A percentile compares a stretch with the other conserved stretches of the same genome.
phyloP scores from a whole-genome alignment of 1,140 invertebrate species.

The Conus ventricosus region DNA sequence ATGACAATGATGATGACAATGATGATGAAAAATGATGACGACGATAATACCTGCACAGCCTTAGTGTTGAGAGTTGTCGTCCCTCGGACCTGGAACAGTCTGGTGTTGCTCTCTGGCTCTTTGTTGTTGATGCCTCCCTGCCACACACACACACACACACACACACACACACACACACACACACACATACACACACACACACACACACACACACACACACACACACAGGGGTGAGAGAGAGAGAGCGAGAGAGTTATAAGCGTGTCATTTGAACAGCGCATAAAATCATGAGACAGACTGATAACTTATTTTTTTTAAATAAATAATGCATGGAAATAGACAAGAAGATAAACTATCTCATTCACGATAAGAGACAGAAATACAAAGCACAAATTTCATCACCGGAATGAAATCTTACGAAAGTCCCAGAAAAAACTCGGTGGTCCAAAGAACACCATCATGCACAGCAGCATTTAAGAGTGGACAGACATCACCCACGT shows the following conservation, averaged over 20 bases:
- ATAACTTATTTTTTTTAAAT: no score
- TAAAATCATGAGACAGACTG: background rate
- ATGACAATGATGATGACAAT: constrained; percentile 3
- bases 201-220: background rate
- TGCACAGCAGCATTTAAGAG: no score
- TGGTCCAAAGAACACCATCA: no score
- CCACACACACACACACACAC: background rate
- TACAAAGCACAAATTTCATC: no score
- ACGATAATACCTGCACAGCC: constrained; percentile 77
- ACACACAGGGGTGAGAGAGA: background rate
- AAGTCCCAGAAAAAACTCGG: no score
- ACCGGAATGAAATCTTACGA: no score
- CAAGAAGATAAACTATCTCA: background rate
- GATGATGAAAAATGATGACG: background rate
- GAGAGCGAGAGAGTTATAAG: no score
- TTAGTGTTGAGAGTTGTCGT: constrained; percentile 80
- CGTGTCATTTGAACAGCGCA: no score
- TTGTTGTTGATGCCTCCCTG: constrained; percentile 49
- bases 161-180: background rate
- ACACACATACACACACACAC: background rate
- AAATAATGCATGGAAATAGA: no score
- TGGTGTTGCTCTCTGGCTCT: constrained; percentile 74
- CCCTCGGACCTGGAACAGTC: constrained; percentile 81
- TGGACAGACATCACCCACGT: no score
- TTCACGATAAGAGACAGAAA: no score